Conservation (phyloP, 2,113 vertebrate species). For the Eptatretus burgeri region DNA sequence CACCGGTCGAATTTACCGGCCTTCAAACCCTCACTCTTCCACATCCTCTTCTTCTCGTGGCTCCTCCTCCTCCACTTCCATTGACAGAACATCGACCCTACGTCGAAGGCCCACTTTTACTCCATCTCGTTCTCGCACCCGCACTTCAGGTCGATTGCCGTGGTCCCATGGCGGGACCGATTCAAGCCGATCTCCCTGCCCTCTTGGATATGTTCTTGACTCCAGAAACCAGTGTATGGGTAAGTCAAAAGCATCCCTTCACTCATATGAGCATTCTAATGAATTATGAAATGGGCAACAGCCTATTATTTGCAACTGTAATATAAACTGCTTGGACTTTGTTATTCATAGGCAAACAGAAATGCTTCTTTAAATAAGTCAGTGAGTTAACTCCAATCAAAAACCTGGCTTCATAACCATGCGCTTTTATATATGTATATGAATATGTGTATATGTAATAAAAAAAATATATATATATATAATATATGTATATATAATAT, state of each 20-base stretch:
- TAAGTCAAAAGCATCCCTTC: background rate
- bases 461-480: too few relatives aligned
- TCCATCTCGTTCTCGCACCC: background rate
- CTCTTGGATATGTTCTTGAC: background rate
- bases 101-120: background rate
- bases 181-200: background rate
- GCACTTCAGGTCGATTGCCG: background rate
- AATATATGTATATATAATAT: too few relatives aligned
- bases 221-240: conserved; percentile 3
- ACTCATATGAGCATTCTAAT: too few relatives aligned
- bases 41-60: background rate
- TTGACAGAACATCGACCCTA: background rate
- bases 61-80: background rate
- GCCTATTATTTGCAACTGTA: too few relatives aligned
- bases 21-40: background rate
- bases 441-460: too few relatives aligned
- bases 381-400: too few relatives aligned
- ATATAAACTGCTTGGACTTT: too few relatives aligned
- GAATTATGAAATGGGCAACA: too few relatives aligned
- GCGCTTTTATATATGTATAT: too few relatives aligned
- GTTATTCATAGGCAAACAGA: too few relatives aligned
- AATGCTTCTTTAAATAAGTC: too few relatives aligned
- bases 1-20: background rate
- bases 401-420: too few relatives aligned
- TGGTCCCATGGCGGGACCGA: background rate